Conservation (phyloP, 2,888 invertebrate genomes). For the Drosophila phalerata region DNA sequence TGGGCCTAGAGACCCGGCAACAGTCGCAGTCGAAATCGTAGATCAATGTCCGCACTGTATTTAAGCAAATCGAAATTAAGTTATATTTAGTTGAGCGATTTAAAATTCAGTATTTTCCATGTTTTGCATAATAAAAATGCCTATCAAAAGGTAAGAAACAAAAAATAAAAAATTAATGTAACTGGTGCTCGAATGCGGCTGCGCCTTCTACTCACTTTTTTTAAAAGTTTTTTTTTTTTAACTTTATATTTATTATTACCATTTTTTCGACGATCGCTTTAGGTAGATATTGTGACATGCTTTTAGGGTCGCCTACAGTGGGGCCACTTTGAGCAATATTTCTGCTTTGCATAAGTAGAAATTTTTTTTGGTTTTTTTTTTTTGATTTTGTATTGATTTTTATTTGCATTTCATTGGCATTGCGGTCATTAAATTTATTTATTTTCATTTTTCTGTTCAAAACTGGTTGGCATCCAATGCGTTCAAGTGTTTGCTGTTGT, state of each 20-base stretch:
- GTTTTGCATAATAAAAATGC: constrained; percentile 81
- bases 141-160: constrained; percentile 56
- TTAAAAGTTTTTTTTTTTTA: constrained; percentile 15
- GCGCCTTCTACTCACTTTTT: constrained; percentile 44
- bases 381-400: constrained; percentile 54
- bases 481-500: constrained; percentile 69
- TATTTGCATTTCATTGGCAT: constrained; percentile 76
- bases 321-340: constrained; percentile 76
- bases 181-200: constrained; percentile 74
- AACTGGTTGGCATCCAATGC: constrained; percentile 56
- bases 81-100: constrained; percentile 68
- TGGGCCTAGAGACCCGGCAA: constrained; percentile 12
- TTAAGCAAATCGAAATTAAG: constrained; percentile 57
- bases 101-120: constrained; percentile 79
- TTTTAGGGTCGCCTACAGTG: constrained; percentile 70
- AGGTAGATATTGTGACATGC: constrained; percentile 75
- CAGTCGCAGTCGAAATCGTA: constrained; percentile 22
- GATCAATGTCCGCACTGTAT: constrained; percentile 68
- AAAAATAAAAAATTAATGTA: constrained; percentile 71
- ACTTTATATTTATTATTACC: constrained; percentile 12
- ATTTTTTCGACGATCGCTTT: constrained; percentile 38
- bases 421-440: constrained; percentile 75
- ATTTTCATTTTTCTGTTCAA: constrained; percentile 65
- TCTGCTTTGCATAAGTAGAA: constrained; percentile 82
- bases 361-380: constrained; percentile 51